Conservation (phyloP, 1,140 invertebrate species). For the Rhyacophila brunnea region DNA sequence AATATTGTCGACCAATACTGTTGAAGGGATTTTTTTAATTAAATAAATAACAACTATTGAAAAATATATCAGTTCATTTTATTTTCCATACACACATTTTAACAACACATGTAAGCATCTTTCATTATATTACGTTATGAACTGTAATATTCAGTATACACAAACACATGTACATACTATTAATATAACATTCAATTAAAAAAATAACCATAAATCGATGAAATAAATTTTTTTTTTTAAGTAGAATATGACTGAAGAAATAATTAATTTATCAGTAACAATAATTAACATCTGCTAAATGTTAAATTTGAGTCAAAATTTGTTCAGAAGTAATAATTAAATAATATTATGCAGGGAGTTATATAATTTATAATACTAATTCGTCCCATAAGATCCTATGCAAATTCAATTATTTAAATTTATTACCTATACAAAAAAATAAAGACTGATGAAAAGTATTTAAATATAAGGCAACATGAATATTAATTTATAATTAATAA, state of each 20-base stretch:
- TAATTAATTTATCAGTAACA: too few relatives aligned
- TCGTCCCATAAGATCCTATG: too few relatives aligned
- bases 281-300: too few relatives aligned
- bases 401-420: too few relatives aligned
- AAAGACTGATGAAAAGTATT: too few relatives aligned
- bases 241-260: not conserved
- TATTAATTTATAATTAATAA: too few relatives aligned
- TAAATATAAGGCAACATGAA: too few relatives aligned
- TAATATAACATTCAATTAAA: not conserved
- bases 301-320: too few relatives aligned
- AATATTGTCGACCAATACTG: not conserved
- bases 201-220: not conserved
- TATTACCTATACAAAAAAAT: too few relatives aligned
- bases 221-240: not conserved
- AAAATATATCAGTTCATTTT: constrained; percentile 35
- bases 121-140: constrained; percentile 7
- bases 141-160: constrained; percentile 6
- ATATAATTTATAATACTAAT: too few relatives aligned
- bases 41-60: constrained; percentile 15
- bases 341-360: not conserved
- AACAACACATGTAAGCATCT: constrained; percentile 10
- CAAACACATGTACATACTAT: not conserved
- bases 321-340: not conserved
- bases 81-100: constrained; percentile 29
- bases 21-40: not conserved